Evolutionary conservation across 1,140 invertebrate species (phyloP).

Genomic region (Bactericera cockerelli): DNA sequence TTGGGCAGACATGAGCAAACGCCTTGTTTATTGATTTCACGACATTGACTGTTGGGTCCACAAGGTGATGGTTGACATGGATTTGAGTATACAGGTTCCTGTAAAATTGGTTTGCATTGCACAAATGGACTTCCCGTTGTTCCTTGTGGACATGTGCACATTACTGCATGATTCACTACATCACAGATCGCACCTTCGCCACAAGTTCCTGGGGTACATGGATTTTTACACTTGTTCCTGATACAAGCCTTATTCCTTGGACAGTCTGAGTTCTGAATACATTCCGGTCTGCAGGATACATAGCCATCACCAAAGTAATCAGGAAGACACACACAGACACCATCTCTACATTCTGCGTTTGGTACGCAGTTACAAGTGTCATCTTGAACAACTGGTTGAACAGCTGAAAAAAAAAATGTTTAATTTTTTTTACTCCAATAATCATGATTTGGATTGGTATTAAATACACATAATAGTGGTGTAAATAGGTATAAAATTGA

Average conservation of each 20-base stretch:
- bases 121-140: slow-evolving; percentile 54
- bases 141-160: slow-evolving; percentile 46
- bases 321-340: slow-evolving; percentile 38
- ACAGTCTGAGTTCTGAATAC: slow-evolving; percentile 44
- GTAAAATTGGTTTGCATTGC: slow-evolving; percentile 34
- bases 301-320: slow-evolving; percentile 33
- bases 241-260: slow-evolving; percentile 46
- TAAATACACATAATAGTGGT: too few relatives aligned
- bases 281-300: slow-evolving; percentile 41
- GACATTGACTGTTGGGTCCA: slow-evolving; percentile 44
- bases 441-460: too few relatives aligned
- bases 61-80: slow-evolving; percentile 42
- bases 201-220: slow-evolving; percentile 50
- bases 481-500: too few relatives aligned
- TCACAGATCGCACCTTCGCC: slow-evolving; percentile 48
- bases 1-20: slow-evolving; percentile 47
- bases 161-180: slow-evolving; percentile 53
- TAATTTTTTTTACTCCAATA: too few relatives aligned
- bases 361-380: slow-evolving; percentile 49
- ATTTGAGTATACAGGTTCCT: slow-evolving; percentile 21
- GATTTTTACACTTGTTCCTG: slow-evolving; percentile 53
- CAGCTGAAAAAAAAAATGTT: slow-evolving; percentile 16
- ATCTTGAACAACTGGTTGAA: slow-evolving; percentile 22
- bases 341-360: slow-evolving; percentile 60
- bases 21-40: slow-evolving; percentile 39